Evolutionary conservation across 2,888 invertebrate species (phyloP).

Genomic region (Ennomos erosarius): DNA sequence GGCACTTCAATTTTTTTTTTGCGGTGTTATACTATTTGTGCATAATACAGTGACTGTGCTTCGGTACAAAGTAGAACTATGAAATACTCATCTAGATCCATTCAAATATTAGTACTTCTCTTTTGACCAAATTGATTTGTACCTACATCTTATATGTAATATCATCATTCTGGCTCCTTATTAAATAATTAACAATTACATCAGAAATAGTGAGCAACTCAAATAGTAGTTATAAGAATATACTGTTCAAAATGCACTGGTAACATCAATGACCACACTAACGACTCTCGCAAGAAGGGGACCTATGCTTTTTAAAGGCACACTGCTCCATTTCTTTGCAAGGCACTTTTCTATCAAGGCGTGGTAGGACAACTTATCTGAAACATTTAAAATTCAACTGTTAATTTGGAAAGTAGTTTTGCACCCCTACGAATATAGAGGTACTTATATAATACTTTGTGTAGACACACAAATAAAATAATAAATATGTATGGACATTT

Average conservation of each 20-base stretch:
- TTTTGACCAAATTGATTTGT: too few species aligned
- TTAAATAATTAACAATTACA: constrained; percentile 6
- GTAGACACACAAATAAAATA: rapidly evolving
- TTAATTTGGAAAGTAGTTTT: too few species aligned
- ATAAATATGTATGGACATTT: too few species aligned
- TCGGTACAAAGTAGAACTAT: too few species aligned
- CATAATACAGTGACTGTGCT: too few species aligned
- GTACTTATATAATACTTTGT: too few species aligned
- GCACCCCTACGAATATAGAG: too few species aligned
- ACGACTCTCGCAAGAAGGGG: constrained; percentile 74
- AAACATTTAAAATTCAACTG: constrained; percentile 30
- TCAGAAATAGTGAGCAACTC: constrained; percentile 20
- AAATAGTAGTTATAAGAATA: constrained; percentile 27
- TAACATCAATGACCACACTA: constrained; percentile 68
- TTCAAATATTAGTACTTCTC: too few species aligned
- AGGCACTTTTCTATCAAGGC: constrained; percentile 71
- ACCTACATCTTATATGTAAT: background rate
- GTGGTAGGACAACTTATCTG: constrained; percentile 62
- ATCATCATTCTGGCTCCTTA: background rate
- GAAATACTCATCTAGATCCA: too few species aligned
- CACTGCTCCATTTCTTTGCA: constrained; percentile 63
- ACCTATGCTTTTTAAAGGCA: constrained; percentile 66
- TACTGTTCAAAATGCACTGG: constrained; percentile 48
- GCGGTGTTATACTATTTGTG: too few species aligned
- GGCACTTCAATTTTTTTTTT: too few species aligned